These are phyloP conservation scores for Linurgus olivaceus DNA, from an alignment of 2,797 vertebrate species.

Conservation along the genomic window DNA sequence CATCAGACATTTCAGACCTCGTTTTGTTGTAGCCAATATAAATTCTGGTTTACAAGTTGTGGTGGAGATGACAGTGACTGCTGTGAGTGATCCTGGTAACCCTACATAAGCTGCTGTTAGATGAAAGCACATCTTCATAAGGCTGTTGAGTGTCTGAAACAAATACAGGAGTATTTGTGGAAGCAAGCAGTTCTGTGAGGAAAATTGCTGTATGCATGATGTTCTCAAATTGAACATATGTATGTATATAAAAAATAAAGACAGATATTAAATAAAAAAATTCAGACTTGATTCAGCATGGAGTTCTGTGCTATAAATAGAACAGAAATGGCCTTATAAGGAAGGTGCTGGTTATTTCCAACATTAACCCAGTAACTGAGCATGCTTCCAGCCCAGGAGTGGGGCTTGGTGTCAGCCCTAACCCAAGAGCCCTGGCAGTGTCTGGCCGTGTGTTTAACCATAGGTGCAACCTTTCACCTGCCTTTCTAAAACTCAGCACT, in stretches of 20 bases:
- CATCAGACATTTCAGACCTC: neutral
- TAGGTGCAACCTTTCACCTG: slow-evolving; percentile 26
- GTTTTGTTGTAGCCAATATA: neutral
- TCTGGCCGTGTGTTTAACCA: neutral
- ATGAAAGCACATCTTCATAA: slow-evolving; percentile 50
- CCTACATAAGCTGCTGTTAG: slow-evolving; percentile 71
- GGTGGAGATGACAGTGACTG: neutral
- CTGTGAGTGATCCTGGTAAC: neutral
- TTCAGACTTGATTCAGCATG: rapidly evolving
- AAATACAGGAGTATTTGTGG: slow-evolving; percentile 2
- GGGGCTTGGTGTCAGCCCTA: neutral
- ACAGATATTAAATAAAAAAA: neutral
- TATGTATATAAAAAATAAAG: neutral
- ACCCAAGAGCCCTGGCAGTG: neutral
- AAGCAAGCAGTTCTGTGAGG: neutral
- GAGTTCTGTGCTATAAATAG: neutral
- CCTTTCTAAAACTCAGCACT: slow-evolving; percentile 1
- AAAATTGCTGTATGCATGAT: rapidly evolving
- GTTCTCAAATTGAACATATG: neutral
- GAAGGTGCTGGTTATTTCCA: slow-evolving; percentile 8
- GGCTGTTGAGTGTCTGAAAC: slow-evolving; percentile 5
- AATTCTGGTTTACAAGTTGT: neutral
- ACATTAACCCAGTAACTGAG: slow-evolving; percentile 39
- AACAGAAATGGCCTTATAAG: slow-evolving; percentile 3
- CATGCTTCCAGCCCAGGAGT: slow-evolving; percentile 15